Percentiles rank a stretch among this genome's conserved stretches.
phyloP scores from a whole-genome alignment of 1,140 invertebrate species.

The Adoxophyes honmai region DNA sequence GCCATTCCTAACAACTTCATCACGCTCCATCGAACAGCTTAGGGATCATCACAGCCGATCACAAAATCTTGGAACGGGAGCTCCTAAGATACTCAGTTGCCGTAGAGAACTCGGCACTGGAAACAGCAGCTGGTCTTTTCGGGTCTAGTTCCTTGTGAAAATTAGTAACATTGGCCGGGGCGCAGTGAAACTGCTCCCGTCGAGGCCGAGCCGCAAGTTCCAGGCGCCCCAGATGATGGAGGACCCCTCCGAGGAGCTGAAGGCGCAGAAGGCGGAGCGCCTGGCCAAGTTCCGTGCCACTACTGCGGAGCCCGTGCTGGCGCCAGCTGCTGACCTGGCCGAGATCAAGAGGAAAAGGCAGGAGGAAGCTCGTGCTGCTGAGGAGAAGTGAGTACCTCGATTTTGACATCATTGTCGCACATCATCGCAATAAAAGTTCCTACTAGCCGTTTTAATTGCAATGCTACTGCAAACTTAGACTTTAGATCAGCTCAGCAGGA shows the following conservation, averaged over 20 bases:
- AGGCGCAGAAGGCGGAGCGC: constrained; percentile 77
- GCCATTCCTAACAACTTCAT: no score
- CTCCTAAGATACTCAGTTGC: no score
- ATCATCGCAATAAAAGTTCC: not conserved
- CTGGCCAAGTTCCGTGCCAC: constrained; percentile 71
- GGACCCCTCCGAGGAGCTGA: constrained; percentile 75
- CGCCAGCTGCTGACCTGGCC: constrained; percentile 75
- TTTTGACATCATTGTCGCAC: not conserved
- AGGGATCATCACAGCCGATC: no score
- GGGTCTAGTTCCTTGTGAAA: constrained; percentile 33
- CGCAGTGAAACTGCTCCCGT: constrained; percentile 79
- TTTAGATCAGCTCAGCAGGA: no score
- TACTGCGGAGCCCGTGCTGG: constrained; percentile 65
- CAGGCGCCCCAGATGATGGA: constrained; percentile 77
- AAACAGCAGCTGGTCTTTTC: constrained; percentile 37
- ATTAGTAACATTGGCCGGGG: constrained; percentile 47
- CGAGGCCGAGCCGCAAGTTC: constrained; percentile 81
- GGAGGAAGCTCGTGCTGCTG: constrained; percentile 79
- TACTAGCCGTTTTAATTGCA: no score
- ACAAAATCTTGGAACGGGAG: no score
- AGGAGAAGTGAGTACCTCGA: constrained; percentile 76
- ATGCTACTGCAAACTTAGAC: no score
- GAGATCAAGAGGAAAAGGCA: constrained; percentile 79
- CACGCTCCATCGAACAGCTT: no score
- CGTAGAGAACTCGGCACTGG: not conserved